Base-by-base conservation (phyloP, 2,888 invertebrate species). In the Drosophila tripunctata region DNA sequence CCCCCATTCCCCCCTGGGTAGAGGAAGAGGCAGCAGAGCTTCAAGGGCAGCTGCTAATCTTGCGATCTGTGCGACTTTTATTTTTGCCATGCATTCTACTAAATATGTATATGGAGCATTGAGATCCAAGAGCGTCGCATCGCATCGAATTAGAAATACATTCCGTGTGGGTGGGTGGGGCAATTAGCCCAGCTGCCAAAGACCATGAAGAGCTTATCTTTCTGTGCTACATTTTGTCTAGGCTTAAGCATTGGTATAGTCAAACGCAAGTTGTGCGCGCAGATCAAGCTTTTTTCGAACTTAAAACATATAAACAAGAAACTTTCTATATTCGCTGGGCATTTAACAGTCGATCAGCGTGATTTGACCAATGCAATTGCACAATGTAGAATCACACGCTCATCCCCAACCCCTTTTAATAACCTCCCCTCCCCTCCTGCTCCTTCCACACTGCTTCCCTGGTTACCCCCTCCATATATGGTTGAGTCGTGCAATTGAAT, bases 401-500 rank as follows among this genome's bases (percentile, higher is more conserved):
- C 10, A 17, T 27, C 24, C 17, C 48, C 40, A 36, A 8, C 15
- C 35, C n/a, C 38, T 36, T 33, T 10, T 17, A 2, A n/a, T 24
- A 14, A 38, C 5, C 38, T 19, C n/a, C n/a, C 6, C 7, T 3
- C 2, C 4, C 2, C n/a, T 3, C 1, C n/a, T n/a, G 22, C 44
- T 24, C 52, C 63, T n/a, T n/a, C 48, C 48, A 10, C 8, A 10
- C 3, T 4, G 21, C 27, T 3, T 27, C 56, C 31, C 38, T 1
- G n/a, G n/a, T n/a, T n/a, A n/a, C n/a, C n/a, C 17, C 15, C 30
- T 45, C 21, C 22, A 14, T 31, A 17, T 24, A 31, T 36, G 35
- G 52, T 51, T 35, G n/a, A 44, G 47, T 48, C 67, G 30, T 65
- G 64, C 67, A 67, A 85, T 81, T 83, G 88, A 83, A 83, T 87